Percentiles rank a stretch among this genome's conserved stretches.
Conservation (phyloP, 2,797 vertebrate genomes). For the Euphonia xanthogaster region DNA sequence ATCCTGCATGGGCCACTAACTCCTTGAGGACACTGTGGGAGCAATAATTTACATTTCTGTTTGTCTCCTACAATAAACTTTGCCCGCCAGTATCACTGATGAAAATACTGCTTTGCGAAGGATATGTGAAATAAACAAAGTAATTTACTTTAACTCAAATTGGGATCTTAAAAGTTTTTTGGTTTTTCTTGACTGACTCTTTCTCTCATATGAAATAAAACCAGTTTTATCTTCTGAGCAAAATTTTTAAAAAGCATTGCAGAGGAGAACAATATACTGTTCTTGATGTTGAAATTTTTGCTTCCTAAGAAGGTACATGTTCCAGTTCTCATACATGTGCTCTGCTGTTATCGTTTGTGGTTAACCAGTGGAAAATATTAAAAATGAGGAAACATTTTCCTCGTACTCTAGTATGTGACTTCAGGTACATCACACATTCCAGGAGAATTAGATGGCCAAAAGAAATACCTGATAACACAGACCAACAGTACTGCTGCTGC, state of each 20-base stretch:
- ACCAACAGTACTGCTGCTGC: not conserved
- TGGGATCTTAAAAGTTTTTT: not conserved
- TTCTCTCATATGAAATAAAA: not conserved
- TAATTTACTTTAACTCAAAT: not conserved
- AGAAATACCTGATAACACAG: not conserved
- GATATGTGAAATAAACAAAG: not conserved
- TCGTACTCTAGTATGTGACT: not conserved
- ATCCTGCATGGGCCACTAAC: not conserved
- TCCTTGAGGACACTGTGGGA: not conserved
- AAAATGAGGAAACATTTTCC: not conserved
- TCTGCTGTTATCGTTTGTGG: not conserved
- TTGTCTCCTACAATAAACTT: not conserved
- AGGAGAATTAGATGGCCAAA: not conserved
- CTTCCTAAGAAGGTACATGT: not conserved
- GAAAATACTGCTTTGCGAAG: not conserved
- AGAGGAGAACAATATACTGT: not conserved
- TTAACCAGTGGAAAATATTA: slow-evolving; percentile 41
- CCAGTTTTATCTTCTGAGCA: not conserved
- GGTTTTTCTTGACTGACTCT: not conserved
- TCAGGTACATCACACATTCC: not conserved
- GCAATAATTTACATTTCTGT: not conserved
- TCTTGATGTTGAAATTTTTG: not conserved
- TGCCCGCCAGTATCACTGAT: not conserved
- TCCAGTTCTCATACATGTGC: not conserved
- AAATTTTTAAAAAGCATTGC: not conserved